Evolutionary conservation across 2,888 invertebrate genomes (phyloP).

Genomic region (Auanema sp.): DNA sequence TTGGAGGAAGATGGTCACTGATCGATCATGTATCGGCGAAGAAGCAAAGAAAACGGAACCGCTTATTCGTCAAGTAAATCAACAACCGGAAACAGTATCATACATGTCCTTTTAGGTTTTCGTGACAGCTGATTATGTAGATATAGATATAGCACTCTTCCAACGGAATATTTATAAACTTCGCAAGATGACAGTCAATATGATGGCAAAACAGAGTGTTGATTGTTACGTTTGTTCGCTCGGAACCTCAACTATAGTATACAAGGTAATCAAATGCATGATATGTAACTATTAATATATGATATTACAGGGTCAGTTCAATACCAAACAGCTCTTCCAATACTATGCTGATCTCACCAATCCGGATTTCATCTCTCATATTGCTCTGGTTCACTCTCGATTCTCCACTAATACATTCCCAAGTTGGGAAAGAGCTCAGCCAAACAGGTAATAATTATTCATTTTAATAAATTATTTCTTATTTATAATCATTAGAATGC

Average conservation of each 20-base stretch:
- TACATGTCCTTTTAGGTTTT: constrained; percentile 63
- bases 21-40: constrained; percentile 81
- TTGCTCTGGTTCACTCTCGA: constrained; percentile 93
- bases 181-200: constrained; percentile 88
- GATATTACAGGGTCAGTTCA: constrained; percentile 77
- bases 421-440: constrained; percentile 98
- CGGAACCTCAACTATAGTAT: constrained; percentile 85
- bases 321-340: constrained; percentile 88
- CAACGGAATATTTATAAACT: constrained; percentile 81
- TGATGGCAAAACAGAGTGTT: constrained; percentile 80
- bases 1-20: constrained; percentile 91
- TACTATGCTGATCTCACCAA: constrained; percentile 73
- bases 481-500: constrained; percentile 71
- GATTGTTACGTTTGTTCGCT: constrained; percentile 95
- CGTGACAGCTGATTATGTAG: constrained; percentile 72
- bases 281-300: neutral
- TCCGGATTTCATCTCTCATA: constrained; percentile 81
- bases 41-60: constrained; percentile 94
- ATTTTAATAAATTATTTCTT: neutral
- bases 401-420: constrained; percentile 99
- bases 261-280: constrained; percentile 73
- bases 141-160: constrained; percentile 69
- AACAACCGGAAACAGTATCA: neutral
- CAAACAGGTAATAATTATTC: constrained; percentile 75
- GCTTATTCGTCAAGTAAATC: constrained; percentile 84